A percentile compares a stretch with the other conserved stretches of the same genome.
These are phyloP conservation scores for Phengaris arion DNA, from an alignment of 2,888 invertebrate species.

Conservation along the genomic window DNA sequence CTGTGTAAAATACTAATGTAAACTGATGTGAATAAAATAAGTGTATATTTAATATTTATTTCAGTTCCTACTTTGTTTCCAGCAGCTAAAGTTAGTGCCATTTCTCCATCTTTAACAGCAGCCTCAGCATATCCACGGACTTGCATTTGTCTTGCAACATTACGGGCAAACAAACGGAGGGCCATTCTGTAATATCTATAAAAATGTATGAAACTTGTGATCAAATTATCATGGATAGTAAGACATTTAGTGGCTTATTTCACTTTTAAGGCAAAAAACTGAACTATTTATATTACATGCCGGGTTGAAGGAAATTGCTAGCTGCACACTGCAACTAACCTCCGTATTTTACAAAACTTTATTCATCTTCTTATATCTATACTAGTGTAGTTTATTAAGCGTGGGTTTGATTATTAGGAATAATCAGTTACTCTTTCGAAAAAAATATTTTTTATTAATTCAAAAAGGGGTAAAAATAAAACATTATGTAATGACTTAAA, in stretches of 20 bases:
- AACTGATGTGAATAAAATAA: too few species aligned
- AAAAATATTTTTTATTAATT: not conserved
- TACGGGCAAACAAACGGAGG: constrained; percentile 71
- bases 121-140: constrained; percentile 84
- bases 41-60: not conserved
- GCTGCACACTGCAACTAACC: too few species aligned
- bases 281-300: too few species aligned
- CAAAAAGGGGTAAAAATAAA: constrained; percentile 33
- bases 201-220: not conserved
- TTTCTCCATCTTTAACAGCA: constrained; percentile 78
- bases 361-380: too few species aligned
- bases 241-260: too few species aligned
- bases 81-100: constrained; percentile 94
- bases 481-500: constrained; percentile 40
- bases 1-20: too few species aligned
- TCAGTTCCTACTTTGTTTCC: constrained; percentile 86
- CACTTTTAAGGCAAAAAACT: too few species aligned
- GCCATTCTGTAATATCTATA: constrained; percentile 74
- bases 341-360: too few species aligned
- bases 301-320: too few species aligned
- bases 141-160: constrained; percentile 67
- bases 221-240: too few species aligned
- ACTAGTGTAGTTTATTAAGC: not conserved
- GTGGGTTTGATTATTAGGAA: not conserved
- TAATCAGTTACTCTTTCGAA: not conserved